Base-by-base conservation (phyloP, 2,113 vertebrate species). In the Propithecus coquereli region DNA sequence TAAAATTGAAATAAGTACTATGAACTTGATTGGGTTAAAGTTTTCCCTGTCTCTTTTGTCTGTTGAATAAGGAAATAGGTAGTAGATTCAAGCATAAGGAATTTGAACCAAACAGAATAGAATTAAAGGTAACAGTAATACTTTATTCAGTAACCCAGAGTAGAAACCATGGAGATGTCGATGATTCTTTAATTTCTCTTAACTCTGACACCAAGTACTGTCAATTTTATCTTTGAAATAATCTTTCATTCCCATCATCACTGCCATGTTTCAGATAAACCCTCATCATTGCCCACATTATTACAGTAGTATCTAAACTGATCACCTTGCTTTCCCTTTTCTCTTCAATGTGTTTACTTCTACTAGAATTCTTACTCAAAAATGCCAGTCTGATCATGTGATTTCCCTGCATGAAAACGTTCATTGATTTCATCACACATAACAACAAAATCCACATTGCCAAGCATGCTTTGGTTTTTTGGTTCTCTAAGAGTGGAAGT, bases 1-100 rank as follows among this genome's bases (percentile, higher is more conserved):
- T 95, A 88, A 96, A 94, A 43, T 65, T 93, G 37, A 94, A 74
- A 37, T 91, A 57, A 87, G 34, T 92, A 20, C 87, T 74, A 85
- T 76, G 25, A 94, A 94, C 9, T 79, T 87, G 37, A 74, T 89
- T 93, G 73, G 40, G 37, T 91, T 92, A 93, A 89, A 83, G n/a
- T 94, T 82, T 96, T 90, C 59, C 22, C 54, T 92, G 43, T 12
- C 22, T 34, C 14, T 30, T 65, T 92, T 92, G 80, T 50, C 34
- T 97, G 76, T 91, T 59, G 25, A 87, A 50, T 91, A 66, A 90
- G 77, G 45, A 90, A 66, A 73, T 88, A 90, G 20, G 37, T 85
- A 45, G 54, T 88, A 86, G 54, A 80, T 74, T 92, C 54, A 94
- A 90, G 68, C 37, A 32, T 14, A 79, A 59, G 43, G 37, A 76